A percentile compares a stretch with the other conserved stretches of the same genome.
phyloP scores from a whole-genome alignment of 2,797 vertebrate genomes.

The Martes flavigula region DNA sequence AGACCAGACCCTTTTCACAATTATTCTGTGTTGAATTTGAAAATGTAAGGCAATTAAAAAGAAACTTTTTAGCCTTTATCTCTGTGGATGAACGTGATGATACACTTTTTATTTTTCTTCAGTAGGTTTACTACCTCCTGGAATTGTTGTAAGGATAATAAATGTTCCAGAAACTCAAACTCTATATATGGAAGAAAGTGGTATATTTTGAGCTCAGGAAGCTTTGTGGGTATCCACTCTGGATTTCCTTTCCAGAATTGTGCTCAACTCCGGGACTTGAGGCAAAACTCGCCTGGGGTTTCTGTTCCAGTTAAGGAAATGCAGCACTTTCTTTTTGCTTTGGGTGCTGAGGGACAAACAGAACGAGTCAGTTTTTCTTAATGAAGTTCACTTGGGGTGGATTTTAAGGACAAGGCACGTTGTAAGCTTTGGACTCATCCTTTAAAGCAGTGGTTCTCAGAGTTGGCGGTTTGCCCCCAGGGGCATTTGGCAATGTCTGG shows the following conservation, averaged over 20 bases:
- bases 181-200: conserved; percentile 62
- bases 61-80: not conserved
- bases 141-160: conserved; percentile 26
- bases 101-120: conserved; percentile 7
- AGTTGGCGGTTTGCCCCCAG: not conserved
- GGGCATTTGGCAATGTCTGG: not conserved
- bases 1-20: conserved; percentile 12
- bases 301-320: conserved; percentile 5
- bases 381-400: conserved; percentile 30
- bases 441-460: not conserved
- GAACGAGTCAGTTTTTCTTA: conserved; percentile 29
- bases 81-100: not conserved
- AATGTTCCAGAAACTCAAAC: conserved; percentile 58
- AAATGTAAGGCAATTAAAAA: not conserved
- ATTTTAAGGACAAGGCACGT: conserved; percentile 35
- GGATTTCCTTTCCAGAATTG: conserved; percentile 59
- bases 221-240: conserved; percentile 59
- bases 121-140: conserved; percentile 33
- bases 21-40: conserved; percentile 37
- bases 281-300: not conserved
- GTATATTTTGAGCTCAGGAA: conserved; percentile 65
- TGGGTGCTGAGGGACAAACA: conserved; percentile 30
- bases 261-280: not conserved
- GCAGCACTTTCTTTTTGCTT: conserved; percentile 44
- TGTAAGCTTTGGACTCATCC: not conserved